Evolutionary conservation across 2,797 vertebrate genomes (phyloP), one percentile per base, ranked within the genome.

Genomic region (Danio albolineatus): DNA sequence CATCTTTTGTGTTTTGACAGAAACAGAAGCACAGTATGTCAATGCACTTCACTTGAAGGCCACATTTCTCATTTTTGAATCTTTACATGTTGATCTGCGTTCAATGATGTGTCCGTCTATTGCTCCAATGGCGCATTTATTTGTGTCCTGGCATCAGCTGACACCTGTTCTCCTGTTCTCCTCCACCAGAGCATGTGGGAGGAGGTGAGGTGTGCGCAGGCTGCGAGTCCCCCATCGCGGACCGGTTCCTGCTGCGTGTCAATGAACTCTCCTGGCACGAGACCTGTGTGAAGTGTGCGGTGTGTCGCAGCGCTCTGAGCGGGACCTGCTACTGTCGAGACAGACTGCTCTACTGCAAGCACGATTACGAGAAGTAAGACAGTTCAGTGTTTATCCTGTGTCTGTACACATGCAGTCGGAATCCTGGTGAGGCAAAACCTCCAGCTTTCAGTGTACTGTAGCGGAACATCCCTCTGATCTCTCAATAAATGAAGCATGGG

Each of bases 231-330:
- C 93, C 95, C 76, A 97, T 97, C 81, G 93, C 94, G 0, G 96
- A 97, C 89, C 95, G 95, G 49, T 97, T 96, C 91, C 93, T 97
- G 64, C 90, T 97, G 89, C 92, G 95, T 4, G 95, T 96, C 61
- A 96, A 96, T 66, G 96, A 96, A 85, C 92, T 94, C 48, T 96
- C 95, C 10, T 97, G 96, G 96, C 96, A 97, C 64, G 96, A 97
- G 86, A 93, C 93, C 46, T 97, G 96, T 38, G 95, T 97, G 78
- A 96, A 96, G 91, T 97, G 96, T 61, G 87, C 92, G 0, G 94
- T 93, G 78, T 97, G 96, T 86, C 88, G 95, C 86, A 95, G 95
- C 85, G 90, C 90, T 0, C 95, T 97, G 59, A 91, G 93, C 1
- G 96, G 95, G 62, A 95, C 94, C 79, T 97, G 96, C 89, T 97